phyloP scores from a whole-genome alignment of 64 coral and sea anemone species.

The Pocillopora damicornis region DNA sequence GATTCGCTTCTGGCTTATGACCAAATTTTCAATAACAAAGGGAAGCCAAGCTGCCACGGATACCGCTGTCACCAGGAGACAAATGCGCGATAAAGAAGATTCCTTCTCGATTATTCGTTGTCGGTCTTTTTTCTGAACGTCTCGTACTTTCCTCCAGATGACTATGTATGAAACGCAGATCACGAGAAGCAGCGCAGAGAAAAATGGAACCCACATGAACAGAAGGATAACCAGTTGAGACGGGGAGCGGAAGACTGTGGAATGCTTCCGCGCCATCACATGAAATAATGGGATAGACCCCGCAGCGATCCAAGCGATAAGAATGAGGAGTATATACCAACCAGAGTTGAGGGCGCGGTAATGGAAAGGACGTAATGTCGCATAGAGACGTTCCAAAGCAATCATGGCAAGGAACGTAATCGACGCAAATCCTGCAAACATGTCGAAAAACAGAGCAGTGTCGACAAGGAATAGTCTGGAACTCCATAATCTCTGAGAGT shows the following conservation, averaged over 20 bases:
- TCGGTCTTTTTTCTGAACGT: background rate
- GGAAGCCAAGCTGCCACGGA: background rate
- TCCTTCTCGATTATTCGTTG: background rate
- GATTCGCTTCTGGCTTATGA: background rate
- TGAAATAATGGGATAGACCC: background rate
- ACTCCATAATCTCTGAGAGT: background rate
- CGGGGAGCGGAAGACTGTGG: background rate
- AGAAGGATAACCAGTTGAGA: too few relatives aligned
- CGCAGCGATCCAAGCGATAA: background rate
- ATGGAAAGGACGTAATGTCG: background rate
- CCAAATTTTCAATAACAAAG: background rate
- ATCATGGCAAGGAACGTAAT: background rate
- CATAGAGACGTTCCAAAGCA: background rate
- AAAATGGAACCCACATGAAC: background rate
- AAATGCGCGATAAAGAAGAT: constrained; percentile 14
- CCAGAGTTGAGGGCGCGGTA: constrained; percentile 15
- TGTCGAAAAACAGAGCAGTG: constrained; percentile 9
- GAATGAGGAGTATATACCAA: background rate
- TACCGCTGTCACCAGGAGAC: background rate
- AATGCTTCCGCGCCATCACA: background rate
- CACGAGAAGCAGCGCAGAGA: background rate
- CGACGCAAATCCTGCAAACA: constrained; percentile 7
- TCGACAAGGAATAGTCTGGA: background rate
- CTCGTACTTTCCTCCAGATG: background rate
- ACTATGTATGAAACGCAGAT: background rate